Conservation (phyloP, 2,888 invertebrate species). For the Tenthredo distinguenda region DNA sequence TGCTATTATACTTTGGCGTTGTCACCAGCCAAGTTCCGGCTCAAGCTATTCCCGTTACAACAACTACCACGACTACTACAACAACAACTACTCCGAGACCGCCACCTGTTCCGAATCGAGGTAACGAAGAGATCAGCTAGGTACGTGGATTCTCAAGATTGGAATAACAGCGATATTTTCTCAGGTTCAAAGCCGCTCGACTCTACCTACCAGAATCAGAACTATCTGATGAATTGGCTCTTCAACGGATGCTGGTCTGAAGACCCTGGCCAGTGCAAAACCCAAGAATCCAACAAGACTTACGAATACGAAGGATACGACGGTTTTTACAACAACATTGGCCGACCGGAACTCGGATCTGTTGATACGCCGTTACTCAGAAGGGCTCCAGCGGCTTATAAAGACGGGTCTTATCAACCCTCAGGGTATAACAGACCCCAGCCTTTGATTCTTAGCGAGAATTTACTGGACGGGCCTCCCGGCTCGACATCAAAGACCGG, state of each 20-base stretch:
- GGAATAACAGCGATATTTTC: not conserved
- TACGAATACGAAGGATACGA: constrained; percentile 65
- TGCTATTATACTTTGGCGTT: not conserved
- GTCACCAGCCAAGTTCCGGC: not conserved
- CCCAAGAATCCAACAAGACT: not conserved
- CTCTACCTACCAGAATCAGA: not conserved
- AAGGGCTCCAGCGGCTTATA: constrained; percentile 80
- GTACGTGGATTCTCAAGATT: not conserved
- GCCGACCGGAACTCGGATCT: constrained; percentile 64
- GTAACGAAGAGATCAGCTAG: not conserved
- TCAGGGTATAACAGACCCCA: constrained; percentile 79
- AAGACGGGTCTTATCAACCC: constrained; percentile 81
- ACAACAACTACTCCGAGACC: not conserved
- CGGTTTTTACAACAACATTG: constrained; percentile 67
- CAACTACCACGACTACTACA: not conserved
- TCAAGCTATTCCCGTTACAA: not conserved
- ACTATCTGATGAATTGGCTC: constrained; percentile 55
- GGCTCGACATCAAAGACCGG: constrained; percentile 78
- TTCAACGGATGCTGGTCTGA: constrained; percentile 55
- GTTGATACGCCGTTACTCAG: constrained; percentile 80
- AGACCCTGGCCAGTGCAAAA: rapidly evolving
- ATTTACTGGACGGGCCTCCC: constrained; percentile 77
- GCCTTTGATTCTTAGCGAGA: constrained; percentile 79
- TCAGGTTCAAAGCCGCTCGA: not conserved
- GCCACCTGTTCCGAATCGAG: not conserved